Evolutionary conservation across 53 echinoderm and acorn worm species (phyloP).

Genomic region (Temnopleurus reevesii): DNA sequence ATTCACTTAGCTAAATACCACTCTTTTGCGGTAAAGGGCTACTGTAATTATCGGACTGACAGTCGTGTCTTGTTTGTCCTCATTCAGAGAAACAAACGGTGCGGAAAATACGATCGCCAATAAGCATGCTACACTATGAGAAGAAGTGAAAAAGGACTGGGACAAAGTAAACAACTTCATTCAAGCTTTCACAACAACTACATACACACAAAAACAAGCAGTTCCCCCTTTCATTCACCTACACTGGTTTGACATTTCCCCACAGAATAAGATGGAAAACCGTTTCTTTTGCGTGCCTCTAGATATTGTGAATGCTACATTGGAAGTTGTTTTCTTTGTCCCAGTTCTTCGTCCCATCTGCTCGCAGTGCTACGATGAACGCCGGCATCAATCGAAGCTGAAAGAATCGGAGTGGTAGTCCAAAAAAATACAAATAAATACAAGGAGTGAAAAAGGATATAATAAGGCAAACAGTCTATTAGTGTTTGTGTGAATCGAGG

Average conservation of each 20-base stretch:
- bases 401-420: not conserved
- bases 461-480: slow-evolving; percentile 1
- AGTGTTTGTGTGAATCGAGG: not conserved
- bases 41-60: slow-evolving; percentile 38
- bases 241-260: no score
- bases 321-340: no score
- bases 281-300: no score
- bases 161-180: no score
- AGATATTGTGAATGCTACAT: no score
- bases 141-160: no score
- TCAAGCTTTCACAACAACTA: no score
- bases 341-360: no score
- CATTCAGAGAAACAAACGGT: slow-evolving; percentile 10
- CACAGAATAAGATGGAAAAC: no score
- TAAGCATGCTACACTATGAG: not conserved
- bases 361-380: no score
- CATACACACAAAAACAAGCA: no score
- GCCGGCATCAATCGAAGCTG: not conserved
- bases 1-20: not conserved
- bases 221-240: no score
- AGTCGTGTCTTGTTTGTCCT: not conserved
- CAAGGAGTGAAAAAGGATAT: not conserved
- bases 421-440: not conserved
- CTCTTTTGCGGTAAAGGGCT: not conserved
- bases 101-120: slow-evolving; percentile 26